A percentile compares a stretch with the other conserved stretches of the same genome.
These are phyloP conservation scores for Piprites chloris DNA, from an alignment of 2,113 vertebrate species.

Conservation along the genomic window DNA sequence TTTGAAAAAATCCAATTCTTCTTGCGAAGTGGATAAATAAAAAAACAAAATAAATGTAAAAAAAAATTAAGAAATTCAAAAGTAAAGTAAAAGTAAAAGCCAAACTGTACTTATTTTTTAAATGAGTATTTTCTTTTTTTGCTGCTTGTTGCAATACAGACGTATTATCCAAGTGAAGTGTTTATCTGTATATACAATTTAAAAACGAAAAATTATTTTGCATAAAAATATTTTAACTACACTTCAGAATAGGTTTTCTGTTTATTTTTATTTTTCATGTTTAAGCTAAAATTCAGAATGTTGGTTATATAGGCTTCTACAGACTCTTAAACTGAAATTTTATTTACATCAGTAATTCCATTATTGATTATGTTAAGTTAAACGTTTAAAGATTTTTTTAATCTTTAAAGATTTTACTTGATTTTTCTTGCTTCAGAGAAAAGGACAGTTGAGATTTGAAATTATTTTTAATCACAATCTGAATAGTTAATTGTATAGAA, in stretches of 20 bases:
- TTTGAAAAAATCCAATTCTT: not conserved
- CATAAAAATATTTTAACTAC: not conserved
- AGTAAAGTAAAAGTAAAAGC: not conserved
- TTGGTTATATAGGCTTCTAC: not conserved
- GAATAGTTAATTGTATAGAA: not conserved
- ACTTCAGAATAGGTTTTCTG: not conserved
- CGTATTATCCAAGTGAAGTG: not conserved
- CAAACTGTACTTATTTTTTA: accelerated
- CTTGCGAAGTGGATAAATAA: not conserved
- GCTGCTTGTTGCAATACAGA: not conserved
- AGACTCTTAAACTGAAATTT: not conserved
- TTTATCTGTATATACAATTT: not conserved
- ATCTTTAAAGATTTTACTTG: not conserved
- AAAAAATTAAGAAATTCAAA: not conserved
- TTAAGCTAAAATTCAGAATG: not conserved
- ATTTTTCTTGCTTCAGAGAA: not conserved
- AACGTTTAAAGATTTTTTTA: not conserved
- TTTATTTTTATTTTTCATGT: not conserved
- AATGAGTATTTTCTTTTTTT: not conserved
- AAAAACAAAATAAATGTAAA: not conserved
- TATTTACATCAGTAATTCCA: not conserved
- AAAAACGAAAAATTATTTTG: not conserved
- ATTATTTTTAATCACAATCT: not conserved
- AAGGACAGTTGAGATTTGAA: not conserved
- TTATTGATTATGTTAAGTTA: not conserved